Evolutionary conservation across 2,113 vertebrate species (phyloP).

Genomic region (Mastomys natalensis): DNA sequence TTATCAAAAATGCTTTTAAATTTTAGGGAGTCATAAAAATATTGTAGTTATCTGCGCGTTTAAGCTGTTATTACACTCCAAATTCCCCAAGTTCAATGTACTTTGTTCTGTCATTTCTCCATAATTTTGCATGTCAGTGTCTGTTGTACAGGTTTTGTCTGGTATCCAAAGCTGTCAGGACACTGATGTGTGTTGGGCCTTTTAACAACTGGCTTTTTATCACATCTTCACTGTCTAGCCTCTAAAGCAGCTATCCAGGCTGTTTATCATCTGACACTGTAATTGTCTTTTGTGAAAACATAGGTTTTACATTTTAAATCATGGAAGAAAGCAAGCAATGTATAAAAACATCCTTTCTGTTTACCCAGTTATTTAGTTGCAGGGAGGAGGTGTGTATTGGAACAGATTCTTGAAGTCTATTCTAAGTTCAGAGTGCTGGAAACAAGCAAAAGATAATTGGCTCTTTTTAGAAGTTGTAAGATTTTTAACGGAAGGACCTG

Average conservation of each 20-base stretch:
- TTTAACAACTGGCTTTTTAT: constrained; percentile 33
- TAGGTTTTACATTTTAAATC: neutral
- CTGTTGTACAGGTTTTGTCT: neutral
- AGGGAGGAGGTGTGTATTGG: neutral
- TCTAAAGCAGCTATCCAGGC: neutral
- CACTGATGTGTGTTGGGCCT: neutral
- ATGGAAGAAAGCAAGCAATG: neutral
- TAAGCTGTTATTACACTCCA: constrained; percentile 6
- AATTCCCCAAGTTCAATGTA: neutral
- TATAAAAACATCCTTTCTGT: neutral
- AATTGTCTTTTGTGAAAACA: neutral
- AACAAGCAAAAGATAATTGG: no score
- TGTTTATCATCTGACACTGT: neutral
- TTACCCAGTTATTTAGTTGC: neutral
- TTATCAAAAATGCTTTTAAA: constrained; percentile 24
- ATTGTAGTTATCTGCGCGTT: constrained; percentile 20
- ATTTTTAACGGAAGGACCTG: no score
- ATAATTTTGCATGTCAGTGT: neutral
- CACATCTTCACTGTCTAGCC: neutral
- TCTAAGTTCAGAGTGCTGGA: no score
- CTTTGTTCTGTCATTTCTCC: neutral
- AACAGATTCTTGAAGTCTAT: no score
- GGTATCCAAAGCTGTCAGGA: neutral
- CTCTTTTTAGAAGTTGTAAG: no score
- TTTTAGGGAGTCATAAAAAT: neutral